Base-by-base conservation (phyloP, 2,797 vertebrate genomes). In the Eospalax fontanierii region DNA sequence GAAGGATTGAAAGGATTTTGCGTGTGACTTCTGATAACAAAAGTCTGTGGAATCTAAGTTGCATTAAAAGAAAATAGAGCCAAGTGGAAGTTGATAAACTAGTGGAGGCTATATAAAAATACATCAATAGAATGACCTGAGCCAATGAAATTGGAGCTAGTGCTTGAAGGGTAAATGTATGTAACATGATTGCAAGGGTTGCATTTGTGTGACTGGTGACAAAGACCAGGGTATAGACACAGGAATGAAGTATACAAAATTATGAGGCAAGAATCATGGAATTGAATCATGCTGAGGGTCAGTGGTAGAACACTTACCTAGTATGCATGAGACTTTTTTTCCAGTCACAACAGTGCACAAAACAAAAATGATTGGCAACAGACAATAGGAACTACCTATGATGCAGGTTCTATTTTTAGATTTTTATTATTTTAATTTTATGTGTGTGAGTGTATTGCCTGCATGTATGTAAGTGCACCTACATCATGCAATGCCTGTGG, bases 11-110 rank as follows among this genome's bases (percentile, higher is more conserved):
- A 96, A n/a, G 11, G 22, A 40, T 26, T 78, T 79, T 82, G 54
- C 43, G 76, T 57, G 9, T 76, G 54, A 61, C 28, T 85, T 76
- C 35, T 38, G 57, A 16, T 33, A 88, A 61, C 4, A 61, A 50
- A 10, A 61, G 43, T 21, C 12, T 15, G 3, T 74, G 33, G 54
- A 21, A 22, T 66, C 74, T 85, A 91, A 89, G 19, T 26, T 68
- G 63, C 40, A 65, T 63, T n/a, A 43, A 86, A 93, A 59, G 68
- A 68, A 93, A 81, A 66, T n/a, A 46, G 74, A 71, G 46, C 54
- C 40, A 59, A 26, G n/a, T 40, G 83, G 28, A 90, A 35, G 22
- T 30, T 90, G 50, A 54, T 0, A 0, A 61, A 28, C 19, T 75
- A 80, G 35, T 57, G 26, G 40, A 80, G 35, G 22, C 71, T 70